phyloP scores from a whole-genome alignment of 2,113 vertebrate genomes.

The Psammodynastes pulverulentus region DNA sequence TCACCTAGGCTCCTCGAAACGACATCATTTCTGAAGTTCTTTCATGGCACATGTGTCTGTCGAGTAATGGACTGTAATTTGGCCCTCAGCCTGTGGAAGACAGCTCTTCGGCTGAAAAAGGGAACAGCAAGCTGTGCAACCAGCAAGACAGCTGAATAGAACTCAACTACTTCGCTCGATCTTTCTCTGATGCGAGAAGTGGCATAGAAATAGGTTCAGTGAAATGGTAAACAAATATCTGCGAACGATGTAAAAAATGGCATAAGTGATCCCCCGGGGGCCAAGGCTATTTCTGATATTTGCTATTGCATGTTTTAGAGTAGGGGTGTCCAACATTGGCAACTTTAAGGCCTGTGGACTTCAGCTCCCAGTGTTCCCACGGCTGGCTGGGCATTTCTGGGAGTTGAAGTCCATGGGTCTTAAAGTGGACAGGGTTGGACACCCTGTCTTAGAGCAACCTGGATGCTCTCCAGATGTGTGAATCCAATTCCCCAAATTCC shows the following conservation, averaged over 20 bases:
- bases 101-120: fast-evolving
- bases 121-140: not conserved
- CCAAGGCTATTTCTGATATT: not conserved
- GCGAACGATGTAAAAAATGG: not conserved
- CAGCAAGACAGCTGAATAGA: not conserved
- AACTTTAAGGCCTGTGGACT: not conserved
- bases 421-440: not conserved
- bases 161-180: not conserved
- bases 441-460: not conserved
- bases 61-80: not conserved
- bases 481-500: not conserved
- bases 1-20: fast-evolving
- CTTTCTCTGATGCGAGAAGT: not conserved
- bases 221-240: not conserved
- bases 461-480: not conserved
- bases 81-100: not conserved
- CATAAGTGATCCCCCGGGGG: not conserved
- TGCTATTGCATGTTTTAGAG: not conserved
- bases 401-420: not conserved
- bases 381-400: not conserved
- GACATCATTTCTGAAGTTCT: fast-evolving
- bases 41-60: not conserved
- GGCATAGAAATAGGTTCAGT: not conserved
- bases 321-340: not conserved
- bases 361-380: not conserved